Evolutionary conservation across 2,113 vertebrate genomes (phyloP).

Genomic region (Cynocephalus volans): DNA sequence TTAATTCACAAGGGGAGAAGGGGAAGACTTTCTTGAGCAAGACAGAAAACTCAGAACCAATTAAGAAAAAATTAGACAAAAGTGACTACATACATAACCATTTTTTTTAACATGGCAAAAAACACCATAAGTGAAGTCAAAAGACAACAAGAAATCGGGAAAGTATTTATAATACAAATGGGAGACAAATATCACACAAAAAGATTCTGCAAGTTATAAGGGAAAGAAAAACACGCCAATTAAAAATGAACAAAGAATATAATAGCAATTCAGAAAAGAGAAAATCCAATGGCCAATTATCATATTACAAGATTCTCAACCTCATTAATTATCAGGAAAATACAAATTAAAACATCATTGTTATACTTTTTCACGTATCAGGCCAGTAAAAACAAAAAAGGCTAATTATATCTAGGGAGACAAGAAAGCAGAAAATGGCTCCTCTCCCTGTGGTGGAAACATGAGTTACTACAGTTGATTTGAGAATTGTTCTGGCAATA

Average conservation of each 20-base stretch:
- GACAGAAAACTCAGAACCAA: conserved; percentile 4
- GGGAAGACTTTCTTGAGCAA: conserved; percentile 6
- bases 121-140: not conserved
- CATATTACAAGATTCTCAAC: not conserved
- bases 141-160: not conserved
- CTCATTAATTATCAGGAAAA: conserved; percentile 38
- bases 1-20: not conserved
- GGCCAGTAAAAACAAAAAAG: not conserved
- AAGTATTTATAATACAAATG: not conserved
- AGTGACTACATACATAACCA: not conserved
- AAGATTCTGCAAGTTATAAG: conserved; percentile 3
- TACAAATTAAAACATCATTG: not conserved
- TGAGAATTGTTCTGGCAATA: not conserved
- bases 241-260: conserved; percentile 20
- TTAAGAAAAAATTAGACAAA: conserved; percentile 18
- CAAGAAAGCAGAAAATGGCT: not conserved
- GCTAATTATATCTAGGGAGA: not conserved
- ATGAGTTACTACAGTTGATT: not conserved
- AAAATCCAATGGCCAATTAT: not conserved
- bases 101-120: conserved; percentile 6
- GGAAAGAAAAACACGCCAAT: conserved; percentile 38
- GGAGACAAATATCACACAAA: not conserved
- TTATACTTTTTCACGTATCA: not conserved
- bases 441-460: not conserved
- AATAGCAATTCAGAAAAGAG: conserved; percentile 55